Evolutionary conservation across 1,140 invertebrate genomes (phyloP).

Genomic region (Daktulosphaira vitifoliae): DNA sequence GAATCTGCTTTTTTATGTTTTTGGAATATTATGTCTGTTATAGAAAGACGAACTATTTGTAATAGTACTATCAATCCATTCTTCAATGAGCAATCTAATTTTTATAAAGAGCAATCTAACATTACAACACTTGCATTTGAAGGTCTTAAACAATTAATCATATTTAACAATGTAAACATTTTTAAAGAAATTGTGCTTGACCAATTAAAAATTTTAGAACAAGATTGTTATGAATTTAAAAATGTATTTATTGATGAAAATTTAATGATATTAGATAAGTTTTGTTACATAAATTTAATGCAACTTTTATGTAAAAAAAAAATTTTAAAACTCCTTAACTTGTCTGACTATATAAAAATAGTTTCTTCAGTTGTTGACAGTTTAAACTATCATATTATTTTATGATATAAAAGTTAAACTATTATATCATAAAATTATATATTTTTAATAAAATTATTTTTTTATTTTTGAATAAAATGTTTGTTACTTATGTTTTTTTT

Average conservation of each 20-base stretch:
- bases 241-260: background rate
- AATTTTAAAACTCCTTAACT: conserved; percentile 13
- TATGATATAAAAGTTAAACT: too few species aligned
- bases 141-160: conserved; percentile 12
- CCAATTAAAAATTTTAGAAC: too few species aligned
- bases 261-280: conserved; percentile 18
- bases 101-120: conserved; percentile 24
- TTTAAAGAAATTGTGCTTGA: background rate
- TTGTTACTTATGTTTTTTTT: too few species aligned
- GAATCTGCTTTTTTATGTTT: conserved; percentile 10
- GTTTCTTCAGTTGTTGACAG: background rate
- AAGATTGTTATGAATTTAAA: conserved; percentile 11
- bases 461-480: too few species aligned
- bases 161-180: background rate
- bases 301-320: conserved; percentile 15
- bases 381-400: too few species aligned
- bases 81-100: conserved; percentile 24
- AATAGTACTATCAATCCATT: conserved; percentile 18
- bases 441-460: too few species aligned
- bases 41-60: background rate
- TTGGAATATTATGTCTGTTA: background rate
- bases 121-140: conserved; percentile 15
- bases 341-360: background rate
- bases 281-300: conserved; percentile 7
- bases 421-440: too few species aligned